phyloP scores from a whole-genome alignment of 2,797 vertebrate species.

The Pampus argenteus region DNA sequence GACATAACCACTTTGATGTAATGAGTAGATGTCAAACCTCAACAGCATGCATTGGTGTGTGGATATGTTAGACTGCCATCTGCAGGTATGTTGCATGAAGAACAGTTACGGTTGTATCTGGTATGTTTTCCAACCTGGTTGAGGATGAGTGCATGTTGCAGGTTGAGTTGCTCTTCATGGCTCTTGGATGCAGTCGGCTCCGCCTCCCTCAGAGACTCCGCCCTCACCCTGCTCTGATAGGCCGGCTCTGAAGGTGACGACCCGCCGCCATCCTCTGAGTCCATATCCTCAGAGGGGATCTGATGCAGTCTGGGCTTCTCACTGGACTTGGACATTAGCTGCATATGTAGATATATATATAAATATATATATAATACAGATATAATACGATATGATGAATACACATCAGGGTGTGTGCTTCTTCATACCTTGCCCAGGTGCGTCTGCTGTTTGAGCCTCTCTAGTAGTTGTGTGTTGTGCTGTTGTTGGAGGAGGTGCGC shows the following conservation, averaged over 20 bases:
- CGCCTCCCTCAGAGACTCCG: conserved; percentile 80
- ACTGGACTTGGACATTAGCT: conserved; percentile 90
- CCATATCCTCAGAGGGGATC: conserved; percentile 96
- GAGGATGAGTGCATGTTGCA: conserved; percentile 85
- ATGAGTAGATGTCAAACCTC: conserved; percentile 37
- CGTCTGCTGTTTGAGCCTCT: conserved; percentile 91
- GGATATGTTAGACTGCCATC: conserved; percentile 61
- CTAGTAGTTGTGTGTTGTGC: conserved; percentile 88
- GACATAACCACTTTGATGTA: conserved; percentile 24
- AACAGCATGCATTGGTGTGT: neutral
- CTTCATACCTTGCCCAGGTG: conserved; percentile 87
- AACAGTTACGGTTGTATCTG: neutral
- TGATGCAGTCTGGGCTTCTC: conserved; percentile 94
- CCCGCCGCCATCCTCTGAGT: conserved; percentile 84
- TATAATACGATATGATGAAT: no score
- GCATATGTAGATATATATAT: conserved; percentile 12
- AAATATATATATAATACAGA: no score
- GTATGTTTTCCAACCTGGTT: conserved; percentile 77
- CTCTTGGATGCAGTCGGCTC: conserved; percentile 69
- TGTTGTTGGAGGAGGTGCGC: conserved; percentile 89
- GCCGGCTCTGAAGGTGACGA: conserved; percentile 72
- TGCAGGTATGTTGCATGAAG: conserved; percentile 50
- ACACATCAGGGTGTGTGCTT: neutral
- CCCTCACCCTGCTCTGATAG: conserved; percentile 70
- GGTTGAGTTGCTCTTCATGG: conserved; percentile 83